Evolutionary conservation across 1,140 invertebrate genomes (phyloP), one percentile per base, ranked within the genome.

Genomic region (Heliconius hewitsoni): DNA sequence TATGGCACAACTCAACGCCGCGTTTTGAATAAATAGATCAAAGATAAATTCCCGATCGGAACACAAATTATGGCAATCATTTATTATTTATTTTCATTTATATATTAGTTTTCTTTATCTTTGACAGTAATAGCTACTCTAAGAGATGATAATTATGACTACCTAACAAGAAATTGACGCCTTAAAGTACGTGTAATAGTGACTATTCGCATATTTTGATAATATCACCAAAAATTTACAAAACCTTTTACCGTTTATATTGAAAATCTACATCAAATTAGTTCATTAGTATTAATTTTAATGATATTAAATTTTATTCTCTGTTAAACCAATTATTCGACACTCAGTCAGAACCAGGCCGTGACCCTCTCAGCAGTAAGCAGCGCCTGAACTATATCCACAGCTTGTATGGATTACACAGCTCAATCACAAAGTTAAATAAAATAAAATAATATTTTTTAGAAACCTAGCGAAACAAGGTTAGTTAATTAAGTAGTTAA

Each of bases 301-400:
- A 66, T 66, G 8, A 66, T 27, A 66, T 66, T 66, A 66, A 66
- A 66, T 66, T 66, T 66, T 66, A 9, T 66, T 66, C 57, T 66
- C 23, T 66, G 57, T 27, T 66, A 30, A 66, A 66, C 57, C 57
- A 66, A 66, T 66, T 66, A 66, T 66, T 66, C 57, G 11, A 66
- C 57, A 66, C 57, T 66, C 23, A 66, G 57, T 27, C 57, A 66
- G 23, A 66, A 66, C 23, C 57, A 66, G 57, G 57, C 57, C 57
- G 13, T 27, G 57, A 66, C 57, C 57, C 57, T 66, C 57, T 66
- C 23, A 27, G 57, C 23, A 27, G 23, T 66, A 18, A 66, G 57
- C 57, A 66, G 23, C 16, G 57, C 57, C 57, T 27, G 57, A 66
- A 66, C 57, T 27, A 27, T 27, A 13, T 11, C n/a, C 57, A 66